A percentile compares a stretch with the other conserved stretches of the same genome.
Conservation (phyloP, 2,113 vertebrate species). For the Carollia perspicillata region DNA sequence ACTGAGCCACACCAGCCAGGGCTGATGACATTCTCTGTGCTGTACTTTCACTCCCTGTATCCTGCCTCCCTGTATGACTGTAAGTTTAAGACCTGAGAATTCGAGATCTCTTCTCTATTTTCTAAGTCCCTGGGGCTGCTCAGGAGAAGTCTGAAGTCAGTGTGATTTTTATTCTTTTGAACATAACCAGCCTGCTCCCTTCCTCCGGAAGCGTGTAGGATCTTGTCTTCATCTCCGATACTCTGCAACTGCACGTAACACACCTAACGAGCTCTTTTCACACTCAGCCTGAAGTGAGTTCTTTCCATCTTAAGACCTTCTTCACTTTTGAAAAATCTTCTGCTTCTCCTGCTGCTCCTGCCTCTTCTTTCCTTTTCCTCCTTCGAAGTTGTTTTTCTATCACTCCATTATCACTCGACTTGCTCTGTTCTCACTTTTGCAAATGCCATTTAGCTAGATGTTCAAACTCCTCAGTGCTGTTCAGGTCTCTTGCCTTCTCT, state of each 20-base stretch:
- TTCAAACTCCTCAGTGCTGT: background rate
- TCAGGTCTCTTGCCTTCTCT: background rate
- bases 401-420: background rate
- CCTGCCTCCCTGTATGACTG: background rate
- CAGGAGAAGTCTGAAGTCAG: background rate
- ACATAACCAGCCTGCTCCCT: background rate
- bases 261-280: background rate
- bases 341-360: background rate
- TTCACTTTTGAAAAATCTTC: background rate
- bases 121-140: background rate
- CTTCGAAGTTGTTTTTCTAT: too few species aligned
- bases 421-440: background rate
- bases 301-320: background rate
- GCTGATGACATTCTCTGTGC: background rate
- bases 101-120: background rate
- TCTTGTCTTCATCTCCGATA: background rate
- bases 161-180: background rate
- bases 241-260: background rate
- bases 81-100: background rate
- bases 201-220: background rate
- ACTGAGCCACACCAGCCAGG: too few species aligned
- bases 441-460: background rate
- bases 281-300: background rate
- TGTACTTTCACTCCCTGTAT: background rate
- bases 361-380: background rate